Base-by-base conservation (phyloP, 92 coral and sea anemone species). In the Zoanthus sansibaricus region DNA sequence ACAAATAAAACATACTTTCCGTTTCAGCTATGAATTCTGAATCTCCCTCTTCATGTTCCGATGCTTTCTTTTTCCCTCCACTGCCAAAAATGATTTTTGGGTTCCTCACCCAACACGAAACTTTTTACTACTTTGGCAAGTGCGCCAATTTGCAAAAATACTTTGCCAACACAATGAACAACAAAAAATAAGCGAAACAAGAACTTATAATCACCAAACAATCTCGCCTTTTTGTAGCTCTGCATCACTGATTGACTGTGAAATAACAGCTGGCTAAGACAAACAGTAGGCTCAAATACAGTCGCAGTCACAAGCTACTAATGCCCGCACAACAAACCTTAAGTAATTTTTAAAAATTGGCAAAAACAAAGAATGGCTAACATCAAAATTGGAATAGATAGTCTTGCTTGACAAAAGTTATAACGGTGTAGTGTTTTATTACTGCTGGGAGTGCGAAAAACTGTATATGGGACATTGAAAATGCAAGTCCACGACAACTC, bases 1-100 rank as follows among this genome's bases (percentile, higher is more conserved):
- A 83, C 66, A 69, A 83, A 48, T 83, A 54, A 83, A 83, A 54
- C 17, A 68, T 32, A 48, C 87, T 83, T 69, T 83, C 87, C 78
- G 62, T 74, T 32, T 83, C 78, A 17, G 87, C 87, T 9, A 83
- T 58, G 48, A 83, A 83, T 18, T 71, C 71, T 15, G 44, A 83
- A 48, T 52, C 46, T 52, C 87, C 62, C 47, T 83, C 64, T 25
- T 58, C 61, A 30, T 13, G 18, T 47, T 71, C 62, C 17, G 77
- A 66, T 72, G 49, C 64, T 20, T 82, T 66, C 55, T 64, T 51
- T 73, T 82, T 82, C 75, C 76, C 20, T 82, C 76, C 86, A 54
- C 33, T 46, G 52, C 61, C 54, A 25, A 49, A 49, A 49, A 7
- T 49, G 72, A 44, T 82, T 44, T 67, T 67, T 56, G 64, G 64